Conservation (phyloP, 2,797 vertebrate genomes). For the Falco peregrinus region DNA sequence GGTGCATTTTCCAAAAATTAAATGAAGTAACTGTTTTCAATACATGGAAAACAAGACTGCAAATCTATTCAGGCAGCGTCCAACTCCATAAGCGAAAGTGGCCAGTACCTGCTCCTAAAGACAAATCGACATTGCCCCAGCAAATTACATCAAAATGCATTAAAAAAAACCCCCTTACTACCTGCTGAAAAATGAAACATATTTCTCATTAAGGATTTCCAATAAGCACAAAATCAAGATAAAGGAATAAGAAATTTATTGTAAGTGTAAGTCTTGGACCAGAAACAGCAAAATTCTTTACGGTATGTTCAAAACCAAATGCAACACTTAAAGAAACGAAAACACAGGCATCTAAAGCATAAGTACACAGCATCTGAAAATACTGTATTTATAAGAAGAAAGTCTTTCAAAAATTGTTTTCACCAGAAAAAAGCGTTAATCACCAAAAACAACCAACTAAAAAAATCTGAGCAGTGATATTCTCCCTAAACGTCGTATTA, state of each 20-base stretch:
- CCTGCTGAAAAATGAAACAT: constrained; percentile 5
- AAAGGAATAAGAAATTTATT: background rate
- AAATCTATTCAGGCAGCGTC: background rate
- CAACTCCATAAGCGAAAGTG: background rate
- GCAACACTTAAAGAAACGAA: background rate
- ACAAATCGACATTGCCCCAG: background rate
- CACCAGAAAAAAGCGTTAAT: background rate
- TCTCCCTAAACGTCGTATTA: background rate
- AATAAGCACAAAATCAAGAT: background rate
- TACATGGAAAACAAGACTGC: background rate
- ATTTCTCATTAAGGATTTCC: background rate
- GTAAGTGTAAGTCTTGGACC: background rate
- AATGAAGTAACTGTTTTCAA: background rate
- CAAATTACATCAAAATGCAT: background rate
- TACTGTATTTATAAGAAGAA: background rate
- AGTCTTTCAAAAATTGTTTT: background rate
- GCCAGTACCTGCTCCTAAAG: background rate
- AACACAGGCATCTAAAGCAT: background rate
- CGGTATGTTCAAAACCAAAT: background rate
- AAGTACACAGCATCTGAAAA: background rate
- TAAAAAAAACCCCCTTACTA: background rate
- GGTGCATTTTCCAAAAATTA: background rate
- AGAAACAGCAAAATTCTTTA: background rate
- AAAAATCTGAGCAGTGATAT: background rate
- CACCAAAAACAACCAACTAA: background rate